These are phyloP conservation scores for Cromileptes altivelis DNA, from an alignment of 2,113 vertebrate species.

Conservation along the genomic window DNA sequence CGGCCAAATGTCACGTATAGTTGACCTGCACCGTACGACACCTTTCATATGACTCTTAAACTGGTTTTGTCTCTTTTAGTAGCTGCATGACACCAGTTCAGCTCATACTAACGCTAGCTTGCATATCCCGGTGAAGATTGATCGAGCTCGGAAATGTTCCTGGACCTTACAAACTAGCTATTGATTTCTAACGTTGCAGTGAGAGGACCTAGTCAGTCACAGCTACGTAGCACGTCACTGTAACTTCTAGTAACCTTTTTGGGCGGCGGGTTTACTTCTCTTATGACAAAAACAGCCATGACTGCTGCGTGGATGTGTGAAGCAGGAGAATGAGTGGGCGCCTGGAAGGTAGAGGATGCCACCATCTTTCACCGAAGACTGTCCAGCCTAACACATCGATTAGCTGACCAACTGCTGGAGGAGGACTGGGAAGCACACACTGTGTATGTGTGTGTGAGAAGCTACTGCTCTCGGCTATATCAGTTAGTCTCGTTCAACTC, in stretches of 20 bases:
- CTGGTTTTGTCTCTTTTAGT: neutral
- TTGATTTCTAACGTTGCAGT: neutral
- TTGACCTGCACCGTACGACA: neutral
- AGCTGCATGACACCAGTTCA: neutral
- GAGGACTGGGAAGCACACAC: neutral
- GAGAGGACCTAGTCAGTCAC: neutral
- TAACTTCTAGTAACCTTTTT: neutral
- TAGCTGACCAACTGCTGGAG: conserved; percentile 64
- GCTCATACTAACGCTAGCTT: neutral
- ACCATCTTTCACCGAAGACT: conserved; percentile 47
- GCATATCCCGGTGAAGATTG: neutral
- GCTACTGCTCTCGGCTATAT: neutral
- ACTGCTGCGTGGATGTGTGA: conserved; percentile 21
- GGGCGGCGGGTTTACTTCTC: neutral
- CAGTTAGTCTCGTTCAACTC: neutral
- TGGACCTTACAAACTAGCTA: neutral
- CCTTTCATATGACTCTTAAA: neutral
- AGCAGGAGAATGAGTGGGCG: conserved; percentile 60
- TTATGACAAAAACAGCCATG: neutral
- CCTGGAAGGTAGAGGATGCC: conserved; percentile 42
- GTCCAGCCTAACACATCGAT: conserved; percentile 56
- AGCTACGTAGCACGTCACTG: neutral
- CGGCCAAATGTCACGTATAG: neutral
- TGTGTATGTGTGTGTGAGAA: neutral
- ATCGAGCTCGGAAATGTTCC: neutral